Evolutionary conservation across 2,888 invertebrate genomes (phyloP).

Genomic region (Stenurella melanura): DNA sequence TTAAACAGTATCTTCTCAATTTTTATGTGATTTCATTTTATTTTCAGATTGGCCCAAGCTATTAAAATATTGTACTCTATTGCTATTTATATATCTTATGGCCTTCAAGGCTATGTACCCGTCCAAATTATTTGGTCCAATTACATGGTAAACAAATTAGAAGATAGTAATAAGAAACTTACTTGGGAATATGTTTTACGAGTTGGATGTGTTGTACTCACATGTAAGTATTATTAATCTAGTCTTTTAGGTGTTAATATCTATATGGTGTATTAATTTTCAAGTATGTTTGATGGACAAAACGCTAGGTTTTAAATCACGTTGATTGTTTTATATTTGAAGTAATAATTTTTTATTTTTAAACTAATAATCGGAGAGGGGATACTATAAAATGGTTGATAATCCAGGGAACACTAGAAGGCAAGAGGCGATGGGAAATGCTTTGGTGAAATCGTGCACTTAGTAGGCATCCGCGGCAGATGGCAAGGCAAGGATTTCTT

Average conservation of each 20-base stretch:
- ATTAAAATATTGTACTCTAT: slow-evolving; percentile 79
- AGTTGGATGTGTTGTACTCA: slow-evolving; percentile 69
- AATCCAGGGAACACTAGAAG: too few relatives aligned
- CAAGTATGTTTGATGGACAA: too few relatives aligned
- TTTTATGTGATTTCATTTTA: slow-evolving; percentile 4
- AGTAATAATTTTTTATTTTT: too few relatives aligned
- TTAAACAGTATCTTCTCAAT: too few relatives aligned
- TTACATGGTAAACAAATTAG: slow-evolving; percentile 69
- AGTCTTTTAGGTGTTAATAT: background rate
- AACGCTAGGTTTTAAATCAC: too few relatives aligned
- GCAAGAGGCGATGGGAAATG: too few relatives aligned
- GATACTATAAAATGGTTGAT: too few relatives aligned
- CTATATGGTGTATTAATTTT: background rate
- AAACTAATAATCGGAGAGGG: too few relatives aligned
- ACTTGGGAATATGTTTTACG: slow-evolving; percentile 71
- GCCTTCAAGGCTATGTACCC: slow-evolving; percentile 92
- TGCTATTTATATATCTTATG: slow-evolving; percentile 88
- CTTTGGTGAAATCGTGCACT: too few relatives aligned
- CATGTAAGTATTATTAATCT: slow-evolving; percentile 68
- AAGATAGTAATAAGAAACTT: slow-evolving; percentile 61
- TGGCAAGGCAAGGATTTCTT: too few relatives aligned
- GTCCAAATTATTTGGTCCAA: slow-evolving; percentile 85
- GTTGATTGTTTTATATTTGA: too few relatives aligned
- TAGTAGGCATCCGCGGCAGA: too few relatives aligned
- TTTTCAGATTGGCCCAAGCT: slow-evolving; percentile 78